These are phyloP conservation scores for Aphelenchoides fujianensis DNA, from an alignment of 1,140 invertebrate genomes.

Conservation along the genomic window DNA sequence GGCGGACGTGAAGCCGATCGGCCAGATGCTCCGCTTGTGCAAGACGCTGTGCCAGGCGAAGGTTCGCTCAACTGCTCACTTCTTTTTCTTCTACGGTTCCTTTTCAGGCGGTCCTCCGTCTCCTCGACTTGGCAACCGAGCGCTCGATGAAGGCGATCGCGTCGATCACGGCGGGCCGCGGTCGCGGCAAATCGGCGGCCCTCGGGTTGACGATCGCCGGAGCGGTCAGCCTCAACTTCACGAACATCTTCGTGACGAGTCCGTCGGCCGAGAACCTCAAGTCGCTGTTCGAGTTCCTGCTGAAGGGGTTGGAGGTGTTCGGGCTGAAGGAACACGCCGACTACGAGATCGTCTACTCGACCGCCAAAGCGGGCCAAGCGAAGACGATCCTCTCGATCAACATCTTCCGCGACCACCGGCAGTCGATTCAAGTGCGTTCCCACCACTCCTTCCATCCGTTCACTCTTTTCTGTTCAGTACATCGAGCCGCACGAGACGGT, in stretches of 20 bases:
- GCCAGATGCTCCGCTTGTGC: slow-evolving; percentile 82
- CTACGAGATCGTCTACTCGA: slow-evolving; percentile 90
- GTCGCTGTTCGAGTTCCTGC: slow-evolving; percentile 93
- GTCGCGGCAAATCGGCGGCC: slow-evolving; percentile 94
- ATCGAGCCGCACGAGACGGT: slow-evolving; percentile 86
- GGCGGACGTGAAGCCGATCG: slow-evolving; percentile 83
- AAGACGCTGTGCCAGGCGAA: slow-evolving; percentile 84
- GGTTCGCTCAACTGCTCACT: slow-evolving; percentile 33
- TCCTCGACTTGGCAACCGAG: slow-evolving; percentile 90
- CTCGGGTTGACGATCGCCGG: slow-evolving; percentile 78
- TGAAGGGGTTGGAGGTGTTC: slow-evolving; percentile 91
- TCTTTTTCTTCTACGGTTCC: too few species aligned
- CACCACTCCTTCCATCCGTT: slow-evolving; percentile 30
- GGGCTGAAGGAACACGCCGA: slow-evolving; percentile 84
- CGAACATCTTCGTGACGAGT: slow-evolving; percentile 95
- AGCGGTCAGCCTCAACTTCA: slow-evolving; percentile 75
- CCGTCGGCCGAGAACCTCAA: slow-evolving; percentile 97
- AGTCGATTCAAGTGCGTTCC: slow-evolving; percentile 80
- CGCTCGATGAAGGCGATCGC: slow-evolving; percentile 84
- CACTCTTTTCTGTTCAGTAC: slow-evolving; percentile 70
- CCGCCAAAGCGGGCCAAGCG: slow-evolving; percentile 85
- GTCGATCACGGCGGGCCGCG: slow-evolving; percentile 89
- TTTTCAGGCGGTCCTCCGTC: slow-evolving; percentile 84
- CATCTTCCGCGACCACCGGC: slow-evolving; percentile 81
- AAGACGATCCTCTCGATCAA: slow-evolving; percentile 92